These are phyloP conservation scores for Australoheros scitulus DNA, from an alignment of 2,113 vertebrate genomes.

Conservation along the genomic window DNA sequence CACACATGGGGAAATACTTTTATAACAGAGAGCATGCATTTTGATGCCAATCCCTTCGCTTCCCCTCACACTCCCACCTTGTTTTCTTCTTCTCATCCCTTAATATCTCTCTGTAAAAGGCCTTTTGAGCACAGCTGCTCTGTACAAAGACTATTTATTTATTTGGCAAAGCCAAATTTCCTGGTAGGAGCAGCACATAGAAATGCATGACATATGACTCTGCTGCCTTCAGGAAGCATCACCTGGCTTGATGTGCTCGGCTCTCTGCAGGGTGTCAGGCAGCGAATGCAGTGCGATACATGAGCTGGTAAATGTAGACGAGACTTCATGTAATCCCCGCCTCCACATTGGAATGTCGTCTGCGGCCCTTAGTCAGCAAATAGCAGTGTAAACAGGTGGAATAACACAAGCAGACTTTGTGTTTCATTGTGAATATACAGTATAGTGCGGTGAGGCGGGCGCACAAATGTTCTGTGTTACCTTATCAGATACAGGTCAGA, in stretches of 20 bases:
- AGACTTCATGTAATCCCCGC: conserved; percentile 49
- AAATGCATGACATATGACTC: conserved; percentile 19
- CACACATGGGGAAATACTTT: conserved; percentile 29
- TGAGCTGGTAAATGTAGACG: conserved; percentile 26
- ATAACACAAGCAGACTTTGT: conserved; percentile 15
- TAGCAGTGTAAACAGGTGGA: conserved; percentile 58
- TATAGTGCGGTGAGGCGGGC: neutral
- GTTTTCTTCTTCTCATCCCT: neutral
- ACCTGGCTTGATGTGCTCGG: neutral
- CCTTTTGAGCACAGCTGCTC: neutral
- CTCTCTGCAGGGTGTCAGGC: neutral
- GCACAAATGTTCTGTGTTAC: neutral
- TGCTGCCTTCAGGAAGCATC: conserved; percentile 21
- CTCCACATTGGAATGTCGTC: conserved; percentile 59
- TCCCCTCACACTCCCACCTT: neutral
- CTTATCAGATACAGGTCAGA: neutral
- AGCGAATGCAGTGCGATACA: neutral
- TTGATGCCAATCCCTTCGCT: conserved; percentile 14
- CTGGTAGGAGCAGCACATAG: neutral
- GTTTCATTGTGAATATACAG: neutral
- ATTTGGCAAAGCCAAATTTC: neutral
- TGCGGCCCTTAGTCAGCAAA: conserved; percentile 4
- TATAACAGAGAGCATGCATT: conserved; percentile 12
- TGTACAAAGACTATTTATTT: neutral
- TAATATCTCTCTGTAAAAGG: neutral